Evolutionary conservation across 2,888 invertebrate genomes (phyloP).

Genomic region (Thysanoteuthis rhombus): DNA sequence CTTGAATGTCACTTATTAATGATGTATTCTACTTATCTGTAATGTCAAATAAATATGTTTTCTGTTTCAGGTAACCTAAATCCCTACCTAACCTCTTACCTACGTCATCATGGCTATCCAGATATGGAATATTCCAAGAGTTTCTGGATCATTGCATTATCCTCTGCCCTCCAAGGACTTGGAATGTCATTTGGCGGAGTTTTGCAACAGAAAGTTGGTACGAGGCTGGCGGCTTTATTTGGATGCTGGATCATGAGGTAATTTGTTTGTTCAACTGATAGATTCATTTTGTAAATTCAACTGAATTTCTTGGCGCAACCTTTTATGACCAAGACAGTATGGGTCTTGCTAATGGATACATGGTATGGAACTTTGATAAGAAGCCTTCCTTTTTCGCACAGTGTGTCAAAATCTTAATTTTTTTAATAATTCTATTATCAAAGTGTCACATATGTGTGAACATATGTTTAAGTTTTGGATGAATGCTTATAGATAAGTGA

Average conservation of each 20-base stretch:
- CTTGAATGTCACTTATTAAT: neutral
- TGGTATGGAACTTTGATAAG: no score
- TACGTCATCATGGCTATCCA: slow-evolving; percentile 36
- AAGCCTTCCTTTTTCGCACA: no score
- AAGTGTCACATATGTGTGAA: no score
- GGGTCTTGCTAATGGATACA: no score
- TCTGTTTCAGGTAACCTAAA: slow-evolving; percentile 38
- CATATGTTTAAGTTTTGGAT: no score
- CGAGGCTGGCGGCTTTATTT: slow-evolving; percentile 51
- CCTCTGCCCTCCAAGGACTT: slow-evolving; percentile 53
- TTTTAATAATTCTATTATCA: no score
- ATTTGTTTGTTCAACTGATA: neutral
- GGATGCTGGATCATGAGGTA: slow-evolving; percentile 61
- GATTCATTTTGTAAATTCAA: neutral
- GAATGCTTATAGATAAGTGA: no score
- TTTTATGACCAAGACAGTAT: no score
- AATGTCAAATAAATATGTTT: neutral
- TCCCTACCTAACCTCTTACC: slow-evolving; percentile 45
- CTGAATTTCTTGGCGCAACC: neutral
- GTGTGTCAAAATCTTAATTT: no score
- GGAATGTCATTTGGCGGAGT: slow-evolving; percentile 62
- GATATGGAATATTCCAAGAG: slow-evolving; percentile 45
- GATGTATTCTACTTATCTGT: neutral
- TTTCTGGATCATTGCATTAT: slow-evolving; percentile 54
- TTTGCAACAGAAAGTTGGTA: slow-evolving; percentile 56